Conservation (phyloP, 2,888 invertebrate genomes). For the Coenonympha glycerion region DNA sequence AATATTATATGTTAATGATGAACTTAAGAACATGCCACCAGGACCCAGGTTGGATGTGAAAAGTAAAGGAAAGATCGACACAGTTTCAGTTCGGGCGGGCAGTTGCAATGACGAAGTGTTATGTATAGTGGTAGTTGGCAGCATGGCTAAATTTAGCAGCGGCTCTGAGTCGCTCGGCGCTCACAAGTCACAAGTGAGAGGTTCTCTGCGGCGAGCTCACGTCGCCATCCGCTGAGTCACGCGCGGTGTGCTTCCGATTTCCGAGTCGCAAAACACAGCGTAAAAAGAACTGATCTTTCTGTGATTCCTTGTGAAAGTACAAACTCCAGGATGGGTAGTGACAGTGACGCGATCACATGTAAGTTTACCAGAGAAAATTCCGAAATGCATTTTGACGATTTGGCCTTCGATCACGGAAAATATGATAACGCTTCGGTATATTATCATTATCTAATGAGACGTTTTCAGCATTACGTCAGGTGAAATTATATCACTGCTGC, state of each 20-base stretch:
- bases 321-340: conserved; percentile 48
- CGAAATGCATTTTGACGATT: neutral
- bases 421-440: neutral
- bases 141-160: conserved; percentile 59
- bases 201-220: conserved; percentile 50
- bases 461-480: conserved; percentile 18
- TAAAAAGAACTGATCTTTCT: conserved; percentile 20
- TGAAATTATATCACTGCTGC: conserved; percentile 10
- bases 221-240: conserved; percentile 30
- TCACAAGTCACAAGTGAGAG: conserved; percentile 48
- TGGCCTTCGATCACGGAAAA: neutral
- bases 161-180: conserved; percentile 38
- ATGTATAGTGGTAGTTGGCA: conserved; percentile 25
- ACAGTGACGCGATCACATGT: conserved; percentile 50
- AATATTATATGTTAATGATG: neutral
- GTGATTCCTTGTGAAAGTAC: conserved; percentile 34
- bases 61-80: neutral
- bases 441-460: neutral
- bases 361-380: conserved; percentile 35
- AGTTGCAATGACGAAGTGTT: conserved; percentile 28
- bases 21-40: neutral
- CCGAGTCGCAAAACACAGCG: neutral
- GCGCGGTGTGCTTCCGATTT: conserved; percentile 2
- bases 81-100: neutral
- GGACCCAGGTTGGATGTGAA: neutral